Percentiles rank a stretch among this genome's conserved stretches.
Evolutionary conservation across 2,113 vertebrate genomes (phyloP).

Genomic region (Ivindomyrus marchei): DNA sequence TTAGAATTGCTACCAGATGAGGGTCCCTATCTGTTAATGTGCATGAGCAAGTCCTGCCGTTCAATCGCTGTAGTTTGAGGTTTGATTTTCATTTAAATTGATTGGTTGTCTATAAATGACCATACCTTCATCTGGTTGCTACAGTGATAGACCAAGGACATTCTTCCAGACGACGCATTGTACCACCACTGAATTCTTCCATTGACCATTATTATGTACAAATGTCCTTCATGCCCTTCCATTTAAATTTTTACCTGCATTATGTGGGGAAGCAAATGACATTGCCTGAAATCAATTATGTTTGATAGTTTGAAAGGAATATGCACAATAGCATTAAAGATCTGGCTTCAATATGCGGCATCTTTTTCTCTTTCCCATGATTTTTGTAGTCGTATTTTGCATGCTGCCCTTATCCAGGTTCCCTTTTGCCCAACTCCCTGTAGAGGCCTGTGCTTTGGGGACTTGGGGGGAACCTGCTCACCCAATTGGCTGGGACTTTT

Average conservation of each 20-base stretch:
- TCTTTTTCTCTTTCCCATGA: slow-evolving; percentile 38
- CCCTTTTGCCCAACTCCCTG: background rate
- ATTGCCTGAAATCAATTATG: slow-evolving; percentile 57
- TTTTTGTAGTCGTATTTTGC: slow-evolving; percentile 13
- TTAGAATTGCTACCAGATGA: slow-evolving; percentile 9
- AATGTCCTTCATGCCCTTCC: slow-evolving; percentile 66
- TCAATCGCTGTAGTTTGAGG: slow-evolving; percentile 53
- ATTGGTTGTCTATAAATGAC: slow-evolving; percentile 57
- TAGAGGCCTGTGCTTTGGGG: slow-evolving; percentile 22
- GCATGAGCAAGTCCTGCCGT: slow-evolving; percentile 60
- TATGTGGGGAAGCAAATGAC: slow-evolving; percentile 56
- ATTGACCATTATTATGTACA: slow-evolving; percentile 63
- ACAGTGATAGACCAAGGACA: slow-evolving; percentile 59
- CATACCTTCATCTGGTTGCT: slow-evolving; percentile 53
- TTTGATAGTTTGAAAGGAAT: slow-evolving; percentile 59
- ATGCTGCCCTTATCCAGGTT: slow-evolving; percentile 5
- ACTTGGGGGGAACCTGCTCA: background rate
- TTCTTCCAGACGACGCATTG: slow-evolving; percentile 59
- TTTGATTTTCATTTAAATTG: slow-evolving; percentile 60
- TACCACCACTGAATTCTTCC: slow-evolving; percentile 55
- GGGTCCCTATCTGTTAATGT: slow-evolving; percentile 48
- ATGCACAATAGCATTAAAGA: slow-evolving; percentile 64
- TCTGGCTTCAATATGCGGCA: slow-evolving; percentile 54
- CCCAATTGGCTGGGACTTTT: slow-evolving; percentile 2
- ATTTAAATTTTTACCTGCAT: slow-evolving; percentile 63